A percentile compares a stretch with the other conserved stretches of the same genome.
These are phyloP conservation scores for Palloptera scutellata DNA, from an alignment of 2,888 invertebrate genomes.

Conservation along the genomic window DNA sequence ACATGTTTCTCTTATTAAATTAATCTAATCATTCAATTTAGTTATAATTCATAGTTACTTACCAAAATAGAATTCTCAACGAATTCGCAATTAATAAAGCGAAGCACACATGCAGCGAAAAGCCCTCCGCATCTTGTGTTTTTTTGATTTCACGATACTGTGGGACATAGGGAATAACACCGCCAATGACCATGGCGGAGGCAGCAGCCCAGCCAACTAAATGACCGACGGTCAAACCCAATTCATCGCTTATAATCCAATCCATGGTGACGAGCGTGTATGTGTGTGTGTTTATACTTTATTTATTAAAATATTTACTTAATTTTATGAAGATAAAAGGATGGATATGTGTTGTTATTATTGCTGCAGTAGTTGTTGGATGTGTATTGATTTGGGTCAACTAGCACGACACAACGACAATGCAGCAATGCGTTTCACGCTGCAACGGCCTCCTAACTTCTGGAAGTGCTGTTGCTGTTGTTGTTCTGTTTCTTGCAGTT, in stretches of 20 bases:
- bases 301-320: not conserved
- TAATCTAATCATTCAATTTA: not conserved
- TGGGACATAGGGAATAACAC: constrained; percentile 94
- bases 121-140: constrained; percentile 94
- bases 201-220: constrained; percentile 82
- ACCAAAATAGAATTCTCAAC: constrained; percentile 98
- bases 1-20: not conserved
- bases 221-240: constrained; percentile 78
- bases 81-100: constrained; percentile 95
- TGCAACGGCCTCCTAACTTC: no score
- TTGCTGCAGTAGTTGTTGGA: not conserved
- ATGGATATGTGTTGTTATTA: not conserved
- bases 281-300: not conserved
- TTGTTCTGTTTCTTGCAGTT: no score
- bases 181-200: constrained; percentile 93
- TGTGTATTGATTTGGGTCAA: not conserved
- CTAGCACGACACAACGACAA: not conserved
- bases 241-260: constrained; percentile 80
- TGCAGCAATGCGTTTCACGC: no score
- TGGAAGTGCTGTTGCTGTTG: no score
- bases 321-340: not conserved
- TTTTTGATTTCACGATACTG: constrained; percentile 93
- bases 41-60: constrained; percentile 65
- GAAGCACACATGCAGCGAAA: constrained; percentile 95
- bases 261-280: constrained; percentile 67